These are phyloP conservation scores for Pica pica DNA, from an alignment of 2,113 vertebrate species.

Conservation along the genomic window DNA sequence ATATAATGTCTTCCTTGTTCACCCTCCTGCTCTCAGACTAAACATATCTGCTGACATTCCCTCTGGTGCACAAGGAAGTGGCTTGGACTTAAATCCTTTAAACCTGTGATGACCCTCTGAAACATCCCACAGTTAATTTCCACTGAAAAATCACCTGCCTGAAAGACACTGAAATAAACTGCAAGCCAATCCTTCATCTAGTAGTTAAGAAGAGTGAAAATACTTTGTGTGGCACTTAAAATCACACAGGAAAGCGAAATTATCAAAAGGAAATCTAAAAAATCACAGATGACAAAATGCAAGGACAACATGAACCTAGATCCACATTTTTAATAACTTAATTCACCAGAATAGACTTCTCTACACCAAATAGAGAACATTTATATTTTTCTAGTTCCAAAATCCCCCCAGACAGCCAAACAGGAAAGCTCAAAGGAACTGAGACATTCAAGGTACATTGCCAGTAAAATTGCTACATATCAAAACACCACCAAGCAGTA, in stretches of 20 bases:
- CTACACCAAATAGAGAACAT: neutral
- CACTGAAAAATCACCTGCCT: neutral
- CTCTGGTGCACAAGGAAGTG: neutral
- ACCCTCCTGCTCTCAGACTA: neutral
- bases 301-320: neutral
- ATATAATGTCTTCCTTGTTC: neutral
- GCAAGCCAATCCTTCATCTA: neutral
- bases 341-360: neutral
- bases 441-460: neutral
- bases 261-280: neutral
- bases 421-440: neutral
- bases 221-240: neutral
- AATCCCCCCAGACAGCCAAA: neutral
- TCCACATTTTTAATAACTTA: neutral
- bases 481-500: neutral
- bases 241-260: neutral
- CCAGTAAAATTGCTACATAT: neutral
- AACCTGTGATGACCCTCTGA: neutral
- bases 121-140: neutral
- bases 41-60: neutral
- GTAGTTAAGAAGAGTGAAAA: neutral
- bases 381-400: neutral
- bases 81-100: neutral
- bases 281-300: rapidly evolving
- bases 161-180: neutral